Conservation (phyloP, 1,140 invertebrate species). For the Cotesia chilonis region DNA sequence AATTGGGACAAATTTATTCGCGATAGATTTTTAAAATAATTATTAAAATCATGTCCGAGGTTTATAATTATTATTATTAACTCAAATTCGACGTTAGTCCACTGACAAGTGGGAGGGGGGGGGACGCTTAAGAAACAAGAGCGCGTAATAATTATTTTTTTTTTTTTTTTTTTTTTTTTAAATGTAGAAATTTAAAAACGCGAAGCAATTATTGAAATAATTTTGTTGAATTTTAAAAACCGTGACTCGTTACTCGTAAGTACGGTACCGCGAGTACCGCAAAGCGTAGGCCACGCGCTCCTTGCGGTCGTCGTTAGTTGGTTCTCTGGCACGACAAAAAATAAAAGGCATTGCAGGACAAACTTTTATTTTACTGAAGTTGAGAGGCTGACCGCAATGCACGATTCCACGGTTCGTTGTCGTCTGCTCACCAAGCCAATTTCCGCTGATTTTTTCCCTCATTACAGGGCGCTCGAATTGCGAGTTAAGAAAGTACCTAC, state of each 20-base stretch:
- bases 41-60: not conserved
- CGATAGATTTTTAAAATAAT: slow-evolving; percentile 11
- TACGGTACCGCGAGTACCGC: slow-evolving; percentile 4
- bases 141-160: too few species aligned
- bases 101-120: too few species aligned
- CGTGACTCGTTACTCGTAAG: not conserved
- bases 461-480: too few species aligned
- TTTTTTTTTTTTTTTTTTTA: too few species aligned
- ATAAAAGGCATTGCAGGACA: not conserved
- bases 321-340: not conserved
- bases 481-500: not conserved
- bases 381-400: slow-evolving; percentile 12
- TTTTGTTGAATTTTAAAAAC: not conserved
- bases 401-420: slow-evolving; percentile 6
- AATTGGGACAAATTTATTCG: too few species aligned
- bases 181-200: too few species aligned
- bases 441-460: slow-evolving; percentile 1
- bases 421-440: not conserved
- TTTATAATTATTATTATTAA: too few species aligned
- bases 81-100: too few species aligned
- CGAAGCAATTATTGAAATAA: too few species aligned
- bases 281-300: not conserved
- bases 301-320: not conserved
- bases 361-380: not conserved
- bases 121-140: too few species aligned